Conservation (phyloP, 2,888 invertebrate species). For the Acanthoscelides obtectus region DNA sequence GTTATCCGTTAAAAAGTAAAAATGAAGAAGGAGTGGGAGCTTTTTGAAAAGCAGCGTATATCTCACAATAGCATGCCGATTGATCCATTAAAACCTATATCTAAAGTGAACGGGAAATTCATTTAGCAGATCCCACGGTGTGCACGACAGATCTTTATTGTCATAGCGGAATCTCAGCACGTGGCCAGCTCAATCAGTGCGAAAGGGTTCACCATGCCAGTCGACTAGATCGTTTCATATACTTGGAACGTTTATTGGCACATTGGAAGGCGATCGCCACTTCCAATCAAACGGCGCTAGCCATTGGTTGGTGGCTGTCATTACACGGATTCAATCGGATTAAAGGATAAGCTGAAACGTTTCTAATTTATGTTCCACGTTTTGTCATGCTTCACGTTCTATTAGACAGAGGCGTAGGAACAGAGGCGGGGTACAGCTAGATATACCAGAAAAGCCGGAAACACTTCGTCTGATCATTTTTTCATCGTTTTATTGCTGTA, state of each 20-base stretch:
- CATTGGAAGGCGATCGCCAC: neutral
- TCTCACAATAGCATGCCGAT: neutral
- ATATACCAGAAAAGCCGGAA: too few species aligned
- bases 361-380: neutral
- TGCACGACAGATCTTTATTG: neutral
- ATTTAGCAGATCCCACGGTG: neutral
- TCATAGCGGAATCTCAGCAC: neutral
- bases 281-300: neutral
- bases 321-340: neutral
- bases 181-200: neutral
- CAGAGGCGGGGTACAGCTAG: too few species aligned
- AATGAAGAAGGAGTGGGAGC: too few species aligned
- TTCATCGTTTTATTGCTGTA: too few species aligned
- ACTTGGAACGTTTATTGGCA: neutral
- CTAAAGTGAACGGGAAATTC: neutral
- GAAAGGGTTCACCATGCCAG: neutral
- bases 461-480: too few species aligned
- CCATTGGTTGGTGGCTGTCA: neutral
- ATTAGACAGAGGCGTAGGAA: neutral
- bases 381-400: neutral
- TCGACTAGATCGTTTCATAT: neutral
- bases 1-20: too few species aligned
- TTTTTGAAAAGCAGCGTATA: too few species aligned
- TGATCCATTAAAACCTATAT: neutral
- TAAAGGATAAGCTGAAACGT: neutral